Base-by-base conservation (phyloP, 2,113 vertebrate genomes). In the Pyrgilauda ruficollis region DNA sequence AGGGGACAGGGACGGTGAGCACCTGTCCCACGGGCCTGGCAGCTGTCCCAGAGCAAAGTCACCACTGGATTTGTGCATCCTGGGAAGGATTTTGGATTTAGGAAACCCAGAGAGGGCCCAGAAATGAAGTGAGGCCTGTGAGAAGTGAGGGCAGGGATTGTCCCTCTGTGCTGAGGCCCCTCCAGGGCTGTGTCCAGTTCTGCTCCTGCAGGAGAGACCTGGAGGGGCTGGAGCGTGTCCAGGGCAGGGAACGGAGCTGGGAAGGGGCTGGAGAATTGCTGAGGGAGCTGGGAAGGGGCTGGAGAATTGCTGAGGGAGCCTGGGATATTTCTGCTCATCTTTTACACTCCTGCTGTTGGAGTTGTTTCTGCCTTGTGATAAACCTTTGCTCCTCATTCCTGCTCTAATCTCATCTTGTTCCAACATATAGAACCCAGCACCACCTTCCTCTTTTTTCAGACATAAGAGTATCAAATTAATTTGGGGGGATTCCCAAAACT, bases 1-100 rank as follows among this genome's bases (percentile, higher is more conserved):
- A 43, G 16, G 10, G 26, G 24, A 27, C 63, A 6, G 24, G 46
- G 56, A 44, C 22, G 10, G 7, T 1, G 14, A 9, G 28, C n/a
- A 0, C 6, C 7, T 3, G 21, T 50, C 11, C n/a, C 61, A 43
- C 0, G 0, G 58, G 33, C 8, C 70, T 69, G 64, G 24, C 37
- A 28, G 28, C 11, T 1, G 0, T 35, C 59, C 33, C 49, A 52
- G 10, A 50, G 41, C 6, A 6, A 91, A 31, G 13, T 12, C n/a
- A n/a, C 20, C 0, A 0, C 43, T 55, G 22, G 39, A 23, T 72
- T 56, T 72, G 35, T 13, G 28, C 14, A 22, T 75, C 67, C 53
- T 6, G 9, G 35, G 10, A 11, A 46, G 19, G 7, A n/a, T 52
- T 64, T 31, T 41, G 58, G 55, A 12, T 12, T 76, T 39, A 13